Base-by-base conservation (phyloP, 53 echinoderm and acorn worm species). In the Echinarachnius parma region DNA sequence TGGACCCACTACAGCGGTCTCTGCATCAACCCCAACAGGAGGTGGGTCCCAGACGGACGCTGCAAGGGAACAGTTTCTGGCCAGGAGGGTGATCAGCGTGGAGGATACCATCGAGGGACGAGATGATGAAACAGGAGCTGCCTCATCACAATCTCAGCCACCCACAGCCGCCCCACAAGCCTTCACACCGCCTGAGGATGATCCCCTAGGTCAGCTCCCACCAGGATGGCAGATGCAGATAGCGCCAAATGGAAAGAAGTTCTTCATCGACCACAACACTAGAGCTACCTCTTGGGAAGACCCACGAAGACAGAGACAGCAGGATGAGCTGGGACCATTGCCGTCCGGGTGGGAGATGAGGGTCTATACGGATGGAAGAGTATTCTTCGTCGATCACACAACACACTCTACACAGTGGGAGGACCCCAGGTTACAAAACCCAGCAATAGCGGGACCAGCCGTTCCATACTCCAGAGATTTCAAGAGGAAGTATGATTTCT, bases 391-490 rank as follows among this genome's bases (percentile, higher is more conserved):
- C 9, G 91, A 96, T 77, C 96, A 96, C 83, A 85, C 87, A 53
- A 91, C 90, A 4, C 78, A 84, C 25, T 91, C 86, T 36, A 95
- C 96, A 46, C 96, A 95, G 45, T 94, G 96, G 96, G 96, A 95
- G 66, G 96, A 95, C 63, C 96, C 90, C 4, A 82, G 96, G 31
- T 72, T 95, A 31, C 90, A 91, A 71, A 87, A 91, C 71, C 90
- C 91, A 53, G 66, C 81, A 14, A 87, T 91, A 42, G 96, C 90
- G 28, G 96, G 96, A 61, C 87, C 90, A 37, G 90, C 94, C 59
- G 90, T 94, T 53, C 94, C 94, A 49, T 94, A 94, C 57, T 94
- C 94, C 9, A 90, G 94, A 66, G 94, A 94, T 71, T 94, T 90
- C 80, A 94, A 94, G 81, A 81, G 86, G 64, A 94, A 94, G 48